Base-by-base conservation (phyloP, 2,113 vertebrate species). In the Zeus faber region DNA sequence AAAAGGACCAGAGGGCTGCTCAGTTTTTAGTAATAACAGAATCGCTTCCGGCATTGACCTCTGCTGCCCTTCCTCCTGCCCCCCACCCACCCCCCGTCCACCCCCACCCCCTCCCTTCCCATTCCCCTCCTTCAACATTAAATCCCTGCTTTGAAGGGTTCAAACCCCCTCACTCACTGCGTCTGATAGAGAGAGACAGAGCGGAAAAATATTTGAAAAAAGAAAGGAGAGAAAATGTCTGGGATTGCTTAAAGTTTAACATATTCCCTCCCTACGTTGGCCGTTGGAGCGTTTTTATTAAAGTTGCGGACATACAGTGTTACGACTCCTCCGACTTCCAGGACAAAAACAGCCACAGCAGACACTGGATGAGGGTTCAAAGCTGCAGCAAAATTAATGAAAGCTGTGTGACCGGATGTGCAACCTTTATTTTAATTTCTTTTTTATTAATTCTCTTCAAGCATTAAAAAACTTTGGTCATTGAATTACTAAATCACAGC, bases 11-110 rank as follows among this genome's bases (percentile, higher is more conserved):
- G 54, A 60, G 74, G 70, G 54, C 66, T n/a, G 65, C 70, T 74
- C 37, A 43, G 67, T 81, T 85, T 83, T 83, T 71, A 82, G 72
- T 82, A 82, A 86, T 81, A 87, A 80, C 74, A 82, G 69, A 79
- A 79, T 77, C 14, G 44, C 71, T 79, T 80, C 76, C 70, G 29
- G 74, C 47, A 11, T 58, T 81, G 71, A 82, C 73, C 76, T 65
- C 59, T 47, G 11, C 20, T 47, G 43, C 18, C 23, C 35, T 50
- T 56, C 50, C 49, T 59, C 67, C 40, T 23, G 41, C 48, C 37
- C 13, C 62, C 56, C 56, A 49, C 35, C 18, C 49, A 49, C 67
- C 24, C 17, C 47, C 33, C 16, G 39, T 22, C 21, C 13, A 41
- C 49, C 58, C 46, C 8, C 7, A 31, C 33, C 37, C 17, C 11